Conservation (phyloP, 1,140 invertebrate species). For the Idris sp. region DNA sequence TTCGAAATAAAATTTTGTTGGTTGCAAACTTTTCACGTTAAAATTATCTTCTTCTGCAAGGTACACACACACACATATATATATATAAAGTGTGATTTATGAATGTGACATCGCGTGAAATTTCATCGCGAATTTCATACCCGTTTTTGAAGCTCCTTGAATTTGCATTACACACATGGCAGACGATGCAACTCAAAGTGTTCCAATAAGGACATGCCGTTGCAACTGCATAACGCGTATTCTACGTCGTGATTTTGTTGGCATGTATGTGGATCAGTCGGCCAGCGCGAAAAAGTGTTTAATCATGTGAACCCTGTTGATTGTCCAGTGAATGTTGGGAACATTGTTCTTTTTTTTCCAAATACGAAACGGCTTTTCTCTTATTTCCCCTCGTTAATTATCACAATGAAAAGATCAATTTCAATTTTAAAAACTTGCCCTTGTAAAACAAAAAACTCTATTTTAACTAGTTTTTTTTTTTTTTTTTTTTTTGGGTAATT, state of each 20-base stretch:
- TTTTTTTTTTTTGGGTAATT: no score
- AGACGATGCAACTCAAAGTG: not conserved
- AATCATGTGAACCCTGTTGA: slow-evolving; percentile 1
- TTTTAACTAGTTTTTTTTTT: no score
- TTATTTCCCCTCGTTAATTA: no score
- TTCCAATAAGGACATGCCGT: slow-evolving; percentile 40
- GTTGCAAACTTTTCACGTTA: no score
- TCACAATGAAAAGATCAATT: no score
- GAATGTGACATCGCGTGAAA: slow-evolving; percentile 39
- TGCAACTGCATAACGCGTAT: slow-evolving; percentile 18
- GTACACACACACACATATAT: slow-evolving; percentile 2
- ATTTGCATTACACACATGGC: slow-evolving; percentile 38
- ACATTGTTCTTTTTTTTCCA: no score
- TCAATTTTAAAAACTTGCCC: no score
- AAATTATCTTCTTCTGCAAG: slow-evolving; percentile 18
- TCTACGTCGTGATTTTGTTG: slow-evolving; percentile 4
- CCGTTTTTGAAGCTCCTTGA: slow-evolving; percentile 40
- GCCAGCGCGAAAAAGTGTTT: slow-evolving; percentile 26
- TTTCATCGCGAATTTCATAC: slow-evolving; percentile 32
- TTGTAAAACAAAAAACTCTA: no score
- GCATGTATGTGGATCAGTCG: slow-evolving; percentile 43
- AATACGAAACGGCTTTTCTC: no score
- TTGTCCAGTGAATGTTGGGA: slow-evolving; percentile 4
- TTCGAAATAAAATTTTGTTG: no score
- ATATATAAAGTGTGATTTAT: slow-evolving; percentile 25